Percentiles rank a stretch among this genome's conserved stretches.
phyloP scores from a whole-genome alignment of 2,113 vertebrate species.

The Gnathonemus longibarbis region DNA sequence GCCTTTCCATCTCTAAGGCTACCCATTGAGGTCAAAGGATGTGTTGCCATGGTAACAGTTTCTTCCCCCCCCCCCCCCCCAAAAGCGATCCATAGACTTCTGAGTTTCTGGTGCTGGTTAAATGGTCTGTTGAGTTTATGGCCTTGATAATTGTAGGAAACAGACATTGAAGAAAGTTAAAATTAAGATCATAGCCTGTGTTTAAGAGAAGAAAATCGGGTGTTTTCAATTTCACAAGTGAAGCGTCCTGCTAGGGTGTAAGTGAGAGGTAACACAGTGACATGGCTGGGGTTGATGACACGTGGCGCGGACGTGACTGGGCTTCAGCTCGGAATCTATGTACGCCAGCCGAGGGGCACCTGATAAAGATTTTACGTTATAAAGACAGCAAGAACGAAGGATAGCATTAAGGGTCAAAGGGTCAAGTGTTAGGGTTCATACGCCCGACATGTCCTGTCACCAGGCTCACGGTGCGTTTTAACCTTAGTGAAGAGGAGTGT shows the following conservation, averaged over 20 bases:
- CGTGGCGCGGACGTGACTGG: background rate
- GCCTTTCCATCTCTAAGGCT: background rate
- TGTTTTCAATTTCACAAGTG: background rate
- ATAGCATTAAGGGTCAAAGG: background rate
- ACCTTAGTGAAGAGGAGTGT: background rate
- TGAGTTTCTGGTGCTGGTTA: background rate
- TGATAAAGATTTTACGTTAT: background rate
- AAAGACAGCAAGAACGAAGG: background rate
- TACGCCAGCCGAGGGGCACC: background rate
- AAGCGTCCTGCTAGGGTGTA: background rate
- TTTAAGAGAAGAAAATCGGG: background rate
- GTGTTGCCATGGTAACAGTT: background rate
- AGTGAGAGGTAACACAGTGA: background rate
- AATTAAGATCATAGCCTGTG: background rate
- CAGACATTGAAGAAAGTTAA: background rate
- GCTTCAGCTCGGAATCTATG: background rate
- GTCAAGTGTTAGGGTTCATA: background rate
- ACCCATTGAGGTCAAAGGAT: background rate
- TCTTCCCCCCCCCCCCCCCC: background rate
- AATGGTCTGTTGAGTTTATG: background rate
- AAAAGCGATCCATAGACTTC: background rate
- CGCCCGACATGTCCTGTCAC: background rate
- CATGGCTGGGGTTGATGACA: background rate
- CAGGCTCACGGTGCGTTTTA: background rate
- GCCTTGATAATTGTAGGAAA: background rate